These are phyloP conservation scores for Penaeus japonicus DNA, from an alignment of 1,140 invertebrate species.

Conservation along the genomic window DNA sequence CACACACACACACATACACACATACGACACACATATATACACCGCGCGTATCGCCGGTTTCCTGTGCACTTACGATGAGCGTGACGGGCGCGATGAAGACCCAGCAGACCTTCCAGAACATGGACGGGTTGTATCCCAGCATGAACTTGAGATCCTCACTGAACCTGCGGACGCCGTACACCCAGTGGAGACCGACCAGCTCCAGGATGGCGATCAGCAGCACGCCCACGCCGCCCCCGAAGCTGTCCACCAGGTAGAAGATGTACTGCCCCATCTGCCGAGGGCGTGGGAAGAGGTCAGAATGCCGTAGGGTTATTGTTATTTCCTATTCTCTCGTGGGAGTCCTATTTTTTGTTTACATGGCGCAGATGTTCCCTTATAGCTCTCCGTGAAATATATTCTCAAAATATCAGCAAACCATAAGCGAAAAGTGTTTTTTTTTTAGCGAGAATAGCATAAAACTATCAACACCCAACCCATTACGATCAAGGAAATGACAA, in stretches of 20 bases:
- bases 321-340: not conserved
- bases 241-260: conserved; percentile 84
- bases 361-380: too few relatives aligned
- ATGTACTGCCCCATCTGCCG: conserved; percentile 77
- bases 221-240: conserved; percentile 80
- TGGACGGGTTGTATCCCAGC: conserved; percentile 71
- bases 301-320: not conserved
- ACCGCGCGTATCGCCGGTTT: too few relatives aligned
- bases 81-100: conserved; percentile 75
- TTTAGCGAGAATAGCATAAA: not conserved
- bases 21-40: not conserved
- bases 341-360: too few relatives aligned
- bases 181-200: conserved; percentile 64
- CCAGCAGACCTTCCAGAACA: conserved; percentile 86
- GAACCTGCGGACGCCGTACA: conserved; percentile 65
- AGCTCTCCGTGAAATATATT: too few relatives aligned
- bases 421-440: not conserved
- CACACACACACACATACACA: not conserved
- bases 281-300: not conserved
- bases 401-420: too few relatives aligned
- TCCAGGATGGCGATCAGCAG: conserved; percentile 75
- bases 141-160: conserved; percentile 66
- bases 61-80: conserved; percentile 70
- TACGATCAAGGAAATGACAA: not conserved
- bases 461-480: not conserved